Conservation (phyloP, 1,140 invertebrate species). For the Drosophila sulfurigaster region DNA sequence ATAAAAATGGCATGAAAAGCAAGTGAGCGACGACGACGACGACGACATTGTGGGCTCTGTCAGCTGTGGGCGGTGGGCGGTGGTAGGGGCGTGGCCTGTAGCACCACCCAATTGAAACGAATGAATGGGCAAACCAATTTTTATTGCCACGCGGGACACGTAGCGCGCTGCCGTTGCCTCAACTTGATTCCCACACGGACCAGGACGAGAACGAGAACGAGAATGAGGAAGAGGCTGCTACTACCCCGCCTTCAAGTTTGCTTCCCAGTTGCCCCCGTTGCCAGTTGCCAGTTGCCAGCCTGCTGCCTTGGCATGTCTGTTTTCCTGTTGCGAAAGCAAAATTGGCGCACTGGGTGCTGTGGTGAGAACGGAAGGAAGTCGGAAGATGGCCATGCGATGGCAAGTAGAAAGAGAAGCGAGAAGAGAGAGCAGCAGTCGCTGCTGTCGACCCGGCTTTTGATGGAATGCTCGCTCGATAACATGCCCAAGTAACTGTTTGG, state of each 20-base stretch:
- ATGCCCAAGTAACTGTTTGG: conserved; percentile 79
- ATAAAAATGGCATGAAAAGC: conserved; percentile 83
- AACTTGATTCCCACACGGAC: conserved; percentile 67
- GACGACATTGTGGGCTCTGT: conserved; percentile 33
- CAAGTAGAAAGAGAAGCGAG: neutral
- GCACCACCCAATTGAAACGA: conserved; percentile 71
- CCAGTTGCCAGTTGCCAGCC: neutral
- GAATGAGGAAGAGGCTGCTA: too few relatives aligned
- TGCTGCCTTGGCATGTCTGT: conserved; percentile 28
- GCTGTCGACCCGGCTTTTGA: conserved; percentile 65
- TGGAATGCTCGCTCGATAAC: conserved; percentile 69
- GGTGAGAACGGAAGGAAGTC: conserved; percentile 70
- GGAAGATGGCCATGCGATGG: conserved; percentile 25
- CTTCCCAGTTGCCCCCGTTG: neutral
- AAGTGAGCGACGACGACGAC: conserved; percentile 65
- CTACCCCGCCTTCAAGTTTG: neutral
- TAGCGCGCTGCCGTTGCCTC: conserved; percentile 64
- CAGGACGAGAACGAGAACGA: neutral
- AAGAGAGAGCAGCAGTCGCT: neutral
- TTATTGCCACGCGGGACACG: conserved; percentile 83
- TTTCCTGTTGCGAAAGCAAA: conserved; percentile 63
- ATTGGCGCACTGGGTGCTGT: conserved; percentile 60
- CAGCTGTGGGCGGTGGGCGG: conserved; percentile 25
- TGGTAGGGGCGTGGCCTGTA: conserved; percentile 26
- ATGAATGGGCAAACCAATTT: conserved; percentile 84